These are phyloP conservation scores for Danio tinwini DNA, from an alignment of 2,797 vertebrate genomes.

Conservation along the genomic window DNA sequence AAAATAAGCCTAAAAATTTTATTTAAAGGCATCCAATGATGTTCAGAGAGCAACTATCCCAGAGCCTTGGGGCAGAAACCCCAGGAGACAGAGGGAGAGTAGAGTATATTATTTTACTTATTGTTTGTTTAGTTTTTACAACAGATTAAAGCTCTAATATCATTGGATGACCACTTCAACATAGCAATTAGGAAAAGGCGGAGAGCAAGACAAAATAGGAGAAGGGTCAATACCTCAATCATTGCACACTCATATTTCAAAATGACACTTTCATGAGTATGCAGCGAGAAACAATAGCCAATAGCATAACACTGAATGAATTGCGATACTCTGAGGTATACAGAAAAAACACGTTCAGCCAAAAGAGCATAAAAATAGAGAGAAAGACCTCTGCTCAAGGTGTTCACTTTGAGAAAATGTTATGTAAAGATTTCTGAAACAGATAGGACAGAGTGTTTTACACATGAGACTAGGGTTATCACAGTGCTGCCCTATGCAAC, in stretches of 20 bases:
- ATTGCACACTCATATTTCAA: constrained; percentile 1
- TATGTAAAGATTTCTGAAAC: constrained; percentile 19
- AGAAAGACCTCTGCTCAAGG: constrained; percentile 44
- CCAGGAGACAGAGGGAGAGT: no score
- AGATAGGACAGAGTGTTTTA: constrained; percentile 24
- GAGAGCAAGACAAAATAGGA: neutral
- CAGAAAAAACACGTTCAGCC: neutral
- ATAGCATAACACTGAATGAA: constrained; percentile 1
- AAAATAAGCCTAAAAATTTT: no score
- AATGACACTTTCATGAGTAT: constrained; percentile 12
- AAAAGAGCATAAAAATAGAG: constrained; percentile 13
- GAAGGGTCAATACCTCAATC: constrained; percentile 22
- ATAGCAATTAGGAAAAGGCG: constrained; percentile 5
- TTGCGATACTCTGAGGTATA: constrained; percentile 7
- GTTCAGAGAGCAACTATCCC: no score
- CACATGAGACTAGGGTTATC: neutral
- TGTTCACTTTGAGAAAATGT: constrained; percentile 12
- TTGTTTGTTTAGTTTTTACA: neutral
- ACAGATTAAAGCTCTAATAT: constrained; percentile 22
- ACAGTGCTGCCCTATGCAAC: constrained; percentile 47
- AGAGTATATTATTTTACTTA: neutral
- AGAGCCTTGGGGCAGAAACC: no score
- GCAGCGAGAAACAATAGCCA: constrained; percentile 15
- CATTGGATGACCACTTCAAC: constrained; percentile 10
- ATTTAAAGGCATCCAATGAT: no score